These are phyloP conservation scores for Henricia sp. DNA, from an alignment of 53 echinoderm and acorn worm species.

Conservation along the genomic window DNA sequence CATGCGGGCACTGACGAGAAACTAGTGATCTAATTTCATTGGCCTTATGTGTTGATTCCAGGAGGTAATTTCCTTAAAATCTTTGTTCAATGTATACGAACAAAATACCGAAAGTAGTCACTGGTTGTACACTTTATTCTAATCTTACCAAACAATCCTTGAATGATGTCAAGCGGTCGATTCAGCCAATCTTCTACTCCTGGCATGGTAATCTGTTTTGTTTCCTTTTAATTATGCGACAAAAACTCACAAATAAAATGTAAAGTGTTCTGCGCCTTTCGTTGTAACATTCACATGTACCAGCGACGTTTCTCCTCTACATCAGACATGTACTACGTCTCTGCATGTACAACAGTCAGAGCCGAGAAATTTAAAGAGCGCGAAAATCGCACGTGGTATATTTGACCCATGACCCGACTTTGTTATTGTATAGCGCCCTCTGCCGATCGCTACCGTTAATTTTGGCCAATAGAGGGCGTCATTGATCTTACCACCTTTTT, in stretches of 20 bases:
- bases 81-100: too few relatives aligned
- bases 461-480: conserved; percentile 11
- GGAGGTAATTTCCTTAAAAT: too few relatives aligned
- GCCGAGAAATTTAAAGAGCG: conserved; percentile 52
- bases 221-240: too few relatives aligned
- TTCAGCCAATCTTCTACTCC: conserved; percentile 92
- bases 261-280: neutral
- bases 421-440: conserved; percentile 40
- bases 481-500: too few relatives aligned
- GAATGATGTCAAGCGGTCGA: conserved; percentile 83
- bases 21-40: too few relatives aligned
- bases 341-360: too few relatives aligned
- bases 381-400: conserved; percentile 52
- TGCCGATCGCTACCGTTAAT: neutral
- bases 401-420: conserved; percentile 7
- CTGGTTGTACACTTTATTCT: neutral
- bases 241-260: neutral
- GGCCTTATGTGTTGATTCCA: too few relatives aligned
- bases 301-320: too few relatives aligned
- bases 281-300: too few relatives aligned
- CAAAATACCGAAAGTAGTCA: too few relatives aligned
- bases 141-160: conserved; percentile 84
- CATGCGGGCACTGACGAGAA: too few relatives aligned
- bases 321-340: too few relatives aligned
- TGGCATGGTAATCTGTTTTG: conserved; percentile 65